Evolutionary conservation across 2,797 vertebrate genomes (phyloP).

Genomic region (Furcifer pardalis): DNA sequence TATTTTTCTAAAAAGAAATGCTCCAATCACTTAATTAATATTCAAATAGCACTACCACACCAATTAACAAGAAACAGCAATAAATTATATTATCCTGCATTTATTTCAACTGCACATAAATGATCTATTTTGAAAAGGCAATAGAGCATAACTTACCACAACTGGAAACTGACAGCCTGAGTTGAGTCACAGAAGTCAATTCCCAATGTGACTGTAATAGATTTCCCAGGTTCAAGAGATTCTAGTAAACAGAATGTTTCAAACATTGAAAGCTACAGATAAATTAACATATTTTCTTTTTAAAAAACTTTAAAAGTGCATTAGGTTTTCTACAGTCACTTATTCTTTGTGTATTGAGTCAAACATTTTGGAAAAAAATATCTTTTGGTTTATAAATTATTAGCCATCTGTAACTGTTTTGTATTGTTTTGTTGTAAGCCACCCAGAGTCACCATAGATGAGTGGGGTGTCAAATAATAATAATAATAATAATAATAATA

Average conservation of each 20-base stretch:
- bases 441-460: no score
- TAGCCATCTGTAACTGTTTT: no score
- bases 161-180: conserved; percentile 92
- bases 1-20: background rate
- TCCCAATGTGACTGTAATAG: conserved; percentile 90
- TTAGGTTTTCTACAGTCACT: background rate
- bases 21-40: conserved; percentile 4
- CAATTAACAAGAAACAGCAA: background rate
- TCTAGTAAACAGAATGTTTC: conserved; percentile 81
- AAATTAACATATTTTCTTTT: conserved; percentile 6
- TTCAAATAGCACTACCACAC: background rate
- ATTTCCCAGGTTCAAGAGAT: conserved; percentile 86
- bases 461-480: no score
- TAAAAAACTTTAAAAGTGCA: background rate
- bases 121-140: background rate
- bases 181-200: conserved; percentile 98
- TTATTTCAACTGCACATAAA: conserved; percentile 19
- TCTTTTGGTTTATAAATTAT: background rate
- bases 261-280: conserved; percentile 32
- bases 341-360: background rate
- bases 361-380: background rate
- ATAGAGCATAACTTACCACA: conserved; percentile 86
- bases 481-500: no score
- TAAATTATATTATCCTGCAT: background rate
- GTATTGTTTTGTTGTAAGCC: no score